Evolutionary conservation across 2,888 invertebrate species (phyloP).

Genomic region (Macaria notata): DNA sequence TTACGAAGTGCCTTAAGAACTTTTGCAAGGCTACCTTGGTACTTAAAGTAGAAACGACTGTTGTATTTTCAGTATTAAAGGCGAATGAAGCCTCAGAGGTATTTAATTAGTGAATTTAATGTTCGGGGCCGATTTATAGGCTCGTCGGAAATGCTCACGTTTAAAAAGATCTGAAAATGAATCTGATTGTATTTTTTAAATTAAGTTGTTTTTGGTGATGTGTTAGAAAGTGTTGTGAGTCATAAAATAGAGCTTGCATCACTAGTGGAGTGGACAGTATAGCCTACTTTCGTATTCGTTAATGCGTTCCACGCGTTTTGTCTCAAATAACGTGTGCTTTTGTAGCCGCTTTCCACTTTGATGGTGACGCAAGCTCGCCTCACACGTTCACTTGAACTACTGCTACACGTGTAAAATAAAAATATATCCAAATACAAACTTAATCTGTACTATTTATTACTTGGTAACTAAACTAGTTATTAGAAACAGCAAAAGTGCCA

Average conservation of each 20-base stretch:
- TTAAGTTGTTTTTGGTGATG: conserved; percentile 10
- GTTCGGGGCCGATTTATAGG: conserved; percentile 19
- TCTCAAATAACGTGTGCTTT: conserved; percentile 22
- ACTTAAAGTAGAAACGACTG: conserved; percentile 54
- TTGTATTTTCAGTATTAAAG: conserved; percentile 57
- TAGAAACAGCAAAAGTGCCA: too few relatives aligned
- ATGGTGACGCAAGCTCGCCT: conserved; percentile 15
- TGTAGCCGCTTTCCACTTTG: conserved; percentile 14
- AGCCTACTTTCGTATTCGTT: conserved; percentile 35
- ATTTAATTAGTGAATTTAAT: conserved; percentile 32
- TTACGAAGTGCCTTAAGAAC: conserved; percentile 55
- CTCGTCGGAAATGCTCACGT: conserved; percentile 25
- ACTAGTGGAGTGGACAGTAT: conserved; percentile 32
- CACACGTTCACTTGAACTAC: conserved; percentile 27
- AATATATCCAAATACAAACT: too few relatives aligned
- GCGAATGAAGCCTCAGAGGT: conserved; percentile 33
- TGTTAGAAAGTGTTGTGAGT: conserved; percentile 34
- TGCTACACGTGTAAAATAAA: too few relatives aligned
- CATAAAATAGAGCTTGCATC: conserved; percentile 36
- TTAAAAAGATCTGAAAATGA: conserved; percentile 32
- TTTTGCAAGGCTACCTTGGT: conserved; percentile 40
- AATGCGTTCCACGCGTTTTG: conserved; percentile 23
- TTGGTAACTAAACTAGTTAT: too few relatives aligned
- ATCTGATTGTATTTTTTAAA: conserved; percentile 23
- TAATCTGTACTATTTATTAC: too few relatives aligned